Base-by-base conservation (phyloP, 2,888 invertebrate species). In the Polydrusus tereticollis region DNA sequence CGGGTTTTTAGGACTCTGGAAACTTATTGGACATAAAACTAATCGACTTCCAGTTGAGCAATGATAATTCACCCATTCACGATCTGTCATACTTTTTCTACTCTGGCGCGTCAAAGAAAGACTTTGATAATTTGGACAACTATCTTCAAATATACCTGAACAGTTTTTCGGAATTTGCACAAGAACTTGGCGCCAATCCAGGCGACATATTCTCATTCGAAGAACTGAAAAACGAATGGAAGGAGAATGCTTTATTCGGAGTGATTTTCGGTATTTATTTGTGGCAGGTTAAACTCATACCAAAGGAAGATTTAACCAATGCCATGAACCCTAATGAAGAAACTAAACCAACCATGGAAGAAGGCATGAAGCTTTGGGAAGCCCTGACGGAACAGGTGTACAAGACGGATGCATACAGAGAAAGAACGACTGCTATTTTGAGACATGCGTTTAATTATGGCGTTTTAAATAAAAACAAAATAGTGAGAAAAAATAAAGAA, bases 71-170 rank as follows among this genome's bases (percentile, higher is more conserved):
- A n/a, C 80, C 79, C 0, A 78, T 76, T n/a, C 64, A 77, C 33
- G 83, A 83, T 68, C 66, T 83, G 41, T 67, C 78, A 3, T 83
- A 83, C 60, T 66, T 78, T 60, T 72, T 83, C 33, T 82, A 80
- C 41, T 78, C 26, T 7, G 38, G 63, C 4, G 76, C 64, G 8
- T 43, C 55, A 1, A 69, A 65, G 47, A 43, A 50, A 5, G 65
- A 60, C 45, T 47, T 76, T n/a, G 70, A 66, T 45, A 18, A 52
- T 8, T 29, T 75, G 26, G 71, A 75, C 10, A 7, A 60, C 8
- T 71, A 74, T 21, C 65, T 75, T 0, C 66, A 62, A 58, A 43
- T 75, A 2, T 75, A 75, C 45, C 70, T 74, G 23, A 43, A 63
- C 12, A 55, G 41, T 38, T 45, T 76, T 10, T 20, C 64, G 0